phyloP scores from a whole-genome alignment of 2,113 vertebrate genomes.

The Azemiops feae region DNA sequence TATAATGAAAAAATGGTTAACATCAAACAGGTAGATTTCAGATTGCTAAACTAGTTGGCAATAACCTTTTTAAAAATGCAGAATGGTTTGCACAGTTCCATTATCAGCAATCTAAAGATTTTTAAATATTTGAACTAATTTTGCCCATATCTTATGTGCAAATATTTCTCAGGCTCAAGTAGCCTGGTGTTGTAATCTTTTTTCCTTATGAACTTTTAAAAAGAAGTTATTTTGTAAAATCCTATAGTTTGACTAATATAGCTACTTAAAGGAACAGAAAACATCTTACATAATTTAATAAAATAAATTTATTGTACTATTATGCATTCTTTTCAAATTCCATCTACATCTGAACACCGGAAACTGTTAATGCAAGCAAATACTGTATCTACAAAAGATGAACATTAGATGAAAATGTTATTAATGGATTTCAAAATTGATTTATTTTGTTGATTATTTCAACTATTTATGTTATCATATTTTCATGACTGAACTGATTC shows the following conservation, averaged over 20 bases:
- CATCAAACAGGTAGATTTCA: not conserved
- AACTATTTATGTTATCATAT: constrained; percentile 24
- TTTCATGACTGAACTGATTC: constrained; percentile 7
- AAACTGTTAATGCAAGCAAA: constrained; percentile 42
- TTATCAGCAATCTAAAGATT: not conserved
- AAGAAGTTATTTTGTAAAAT: not conserved
- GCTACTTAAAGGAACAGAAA: not conserved
- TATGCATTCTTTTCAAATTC: not conserved
- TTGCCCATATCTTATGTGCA: not conserved
- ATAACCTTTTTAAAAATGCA: not conserved
- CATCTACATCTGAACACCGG: not conserved
- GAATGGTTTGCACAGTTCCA: not conserved
- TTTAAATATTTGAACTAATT: not conserved
- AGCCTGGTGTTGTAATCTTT: not conserved
- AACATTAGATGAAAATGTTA: constrained; percentile 28
- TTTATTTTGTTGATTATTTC: not conserved
- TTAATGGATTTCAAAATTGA: constrained; percentile 33
- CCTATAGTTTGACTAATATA: not conserved
- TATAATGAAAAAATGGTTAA: not conserved
- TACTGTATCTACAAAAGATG: constrained; percentile 48
- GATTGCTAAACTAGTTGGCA: not conserved
- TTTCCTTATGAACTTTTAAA: not conserved
- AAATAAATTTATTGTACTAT: not conserved
- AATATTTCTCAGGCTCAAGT: not conserved
- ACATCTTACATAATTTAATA: not conserved